These are phyloP conservation scores for Cyaniris semiargus DNA, from an alignment of 2,888 invertebrate genomes.

Conservation along the genomic window DNA sequence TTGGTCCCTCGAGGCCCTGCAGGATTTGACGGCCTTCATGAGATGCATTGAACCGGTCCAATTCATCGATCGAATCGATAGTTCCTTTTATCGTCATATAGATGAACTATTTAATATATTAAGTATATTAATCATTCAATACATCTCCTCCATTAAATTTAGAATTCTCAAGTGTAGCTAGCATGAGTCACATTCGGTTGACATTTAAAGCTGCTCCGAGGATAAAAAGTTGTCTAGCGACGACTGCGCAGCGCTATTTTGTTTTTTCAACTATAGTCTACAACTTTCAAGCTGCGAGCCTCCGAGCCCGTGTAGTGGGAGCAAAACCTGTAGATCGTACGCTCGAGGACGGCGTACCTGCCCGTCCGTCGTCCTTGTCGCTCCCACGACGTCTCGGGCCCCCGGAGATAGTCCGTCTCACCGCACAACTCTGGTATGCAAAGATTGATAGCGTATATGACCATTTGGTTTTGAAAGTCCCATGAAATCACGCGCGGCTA, in stretches of 20 bases:
- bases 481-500: conserved; percentile 79
- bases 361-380: conserved; percentile 67
- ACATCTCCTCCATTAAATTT: not conserved
- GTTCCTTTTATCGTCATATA: conserved; percentile 39
- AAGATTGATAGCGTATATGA: conserved; percentile 81
- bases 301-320: conserved; percentile 77
- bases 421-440: conserved; percentile 78
- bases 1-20: conserved; percentile 58
- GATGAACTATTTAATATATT: conserved; percentile 13
- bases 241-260: conserved; percentile 61
- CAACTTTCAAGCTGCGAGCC: conserved; percentile 71
- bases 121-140: conserved; percentile 6
- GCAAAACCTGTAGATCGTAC: conserved; percentile 79
- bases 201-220: conserved; percentile 35
- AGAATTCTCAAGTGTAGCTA: conserved; percentile 6
- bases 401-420: conserved; percentile 65
- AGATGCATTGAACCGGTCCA: conserved; percentile 70
- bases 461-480: conserved; percentile 79
- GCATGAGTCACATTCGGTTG: conserved; percentile 30
- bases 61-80: conserved; percentile 57
- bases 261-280: conserved; percentile 58
- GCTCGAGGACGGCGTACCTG: conserved; percentile 74
- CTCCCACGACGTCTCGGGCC: conserved; percentile 52
- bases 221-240: conserved; percentile 46
- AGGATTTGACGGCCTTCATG: conserved; percentile 76